Conservation (phyloP, 2,888 invertebrate species). For the Metellina segmentata region DNA sequence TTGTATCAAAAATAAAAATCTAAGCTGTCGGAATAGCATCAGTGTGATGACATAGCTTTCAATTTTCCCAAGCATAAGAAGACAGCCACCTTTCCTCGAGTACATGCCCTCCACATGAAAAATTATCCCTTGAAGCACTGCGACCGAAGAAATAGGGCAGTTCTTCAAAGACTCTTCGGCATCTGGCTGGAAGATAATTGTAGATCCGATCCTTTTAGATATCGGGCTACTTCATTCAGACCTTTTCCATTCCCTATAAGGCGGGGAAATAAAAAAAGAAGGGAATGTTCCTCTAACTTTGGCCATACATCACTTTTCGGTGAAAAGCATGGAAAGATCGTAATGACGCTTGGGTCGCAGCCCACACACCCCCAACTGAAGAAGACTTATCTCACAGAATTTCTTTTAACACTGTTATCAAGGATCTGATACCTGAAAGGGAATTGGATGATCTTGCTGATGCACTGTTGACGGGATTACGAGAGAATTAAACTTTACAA, state of each 20-base stretch:
- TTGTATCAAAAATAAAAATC: no score
- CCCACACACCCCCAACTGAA: slow-evolving; percentile 24
- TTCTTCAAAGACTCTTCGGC: slow-evolving; percentile 20
- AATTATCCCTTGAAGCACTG: background rate
- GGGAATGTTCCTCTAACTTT: slow-evolving; percentile 54
- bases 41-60: background rate
- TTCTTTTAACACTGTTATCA: background rate
- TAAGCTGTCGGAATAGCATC: no score
- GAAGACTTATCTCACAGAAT: background rate
- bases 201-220: slow-evolving; percentile 34
- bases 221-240: slow-evolving; percentile 37
- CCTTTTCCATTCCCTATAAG: slow-evolving; percentile 5
- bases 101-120: background rate
- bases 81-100: background rate
- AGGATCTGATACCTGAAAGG: background rate
- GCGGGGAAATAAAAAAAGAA: slow-evolving; percentile 20
- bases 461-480: no score
- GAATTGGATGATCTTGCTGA: no score
- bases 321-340: slow-evolving; percentile 35
- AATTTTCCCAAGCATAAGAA: background rate
- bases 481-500: no score
- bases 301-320: slow-evolving; percentile 42
- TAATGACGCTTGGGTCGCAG: slow-evolving; percentile 35
- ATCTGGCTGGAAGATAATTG: slow-evolving; percentile 36
- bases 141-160: background rate